These are phyloP conservation scores for Sisor rabdophorus DNA, from an alignment of 2,113 vertebrate genomes.

Conservation along the genomic window DNA sequence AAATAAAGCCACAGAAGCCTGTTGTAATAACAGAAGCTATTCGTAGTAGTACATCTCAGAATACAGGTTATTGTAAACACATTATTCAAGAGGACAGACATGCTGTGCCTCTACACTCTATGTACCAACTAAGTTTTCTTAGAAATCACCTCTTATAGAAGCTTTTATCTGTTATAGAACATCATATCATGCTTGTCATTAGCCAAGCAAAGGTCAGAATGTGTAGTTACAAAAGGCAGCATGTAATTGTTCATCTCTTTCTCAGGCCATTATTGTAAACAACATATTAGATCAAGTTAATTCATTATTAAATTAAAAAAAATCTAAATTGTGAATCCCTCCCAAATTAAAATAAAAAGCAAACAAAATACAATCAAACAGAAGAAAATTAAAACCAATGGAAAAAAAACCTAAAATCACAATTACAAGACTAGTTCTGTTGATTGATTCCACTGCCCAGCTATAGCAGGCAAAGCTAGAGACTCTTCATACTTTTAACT, in stretches of 20 bases:
- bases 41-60: not conserved
- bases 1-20: not conserved
- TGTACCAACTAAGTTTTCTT: conserved; percentile 12
- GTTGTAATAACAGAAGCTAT: not conserved
- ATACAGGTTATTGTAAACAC: not conserved
- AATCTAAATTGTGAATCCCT: no score
- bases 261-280: not conserved
- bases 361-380: no score
- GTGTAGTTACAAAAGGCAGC: conserved; percentile 19
- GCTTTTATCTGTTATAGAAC: conserved; percentile 30
- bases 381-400: no score
- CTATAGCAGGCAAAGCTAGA: no score
- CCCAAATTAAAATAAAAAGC: no score
- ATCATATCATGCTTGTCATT: conserved; percentile 12
- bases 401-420: no score
- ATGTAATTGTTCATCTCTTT: not conserved
- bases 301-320: not conserved
- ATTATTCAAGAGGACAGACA: not conserved
- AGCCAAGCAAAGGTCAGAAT: conserved; percentile 26
- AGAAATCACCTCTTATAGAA: not conserved
- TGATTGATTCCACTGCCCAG: no score
- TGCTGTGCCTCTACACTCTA: not conserved
- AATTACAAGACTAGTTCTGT: no score
- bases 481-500: no score
- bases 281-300: not conserved